These are phyloP conservation scores for Pluvialis apricaria DNA, from an alignment of 2,113 vertebrate genomes.

Conservation along the genomic window DNA sequence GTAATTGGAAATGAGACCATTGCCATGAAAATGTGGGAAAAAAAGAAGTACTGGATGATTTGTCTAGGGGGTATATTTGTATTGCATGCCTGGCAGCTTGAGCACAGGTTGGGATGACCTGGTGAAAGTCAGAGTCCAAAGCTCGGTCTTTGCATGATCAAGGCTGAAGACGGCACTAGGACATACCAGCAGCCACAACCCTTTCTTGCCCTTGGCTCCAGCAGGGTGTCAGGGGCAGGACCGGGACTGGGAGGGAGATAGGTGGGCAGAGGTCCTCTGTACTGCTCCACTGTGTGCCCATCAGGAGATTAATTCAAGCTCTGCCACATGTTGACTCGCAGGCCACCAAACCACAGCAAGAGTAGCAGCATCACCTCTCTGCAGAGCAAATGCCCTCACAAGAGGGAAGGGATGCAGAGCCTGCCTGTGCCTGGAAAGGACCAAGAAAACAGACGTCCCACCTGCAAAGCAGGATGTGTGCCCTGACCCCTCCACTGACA, in stretches of 20 bases:
- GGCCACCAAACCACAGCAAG: neutral
- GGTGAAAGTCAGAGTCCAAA: neutral
- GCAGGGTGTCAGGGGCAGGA: neutral
- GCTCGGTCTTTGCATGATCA: neutral
- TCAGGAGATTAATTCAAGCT: neutral
- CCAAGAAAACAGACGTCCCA: accelerated
- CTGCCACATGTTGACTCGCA: neutral
- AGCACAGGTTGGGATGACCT: neutral
- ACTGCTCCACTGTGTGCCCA: neutral
- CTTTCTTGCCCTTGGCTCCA: neutral
- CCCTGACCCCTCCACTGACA: neutral
- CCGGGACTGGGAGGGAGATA: accelerated
- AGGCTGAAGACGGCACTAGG: neutral
- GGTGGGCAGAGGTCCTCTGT: neutral
- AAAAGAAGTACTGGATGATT: neutral
- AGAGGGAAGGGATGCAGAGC: neutral
- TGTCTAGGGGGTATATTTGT: neutral
- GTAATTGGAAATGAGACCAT: neutral
- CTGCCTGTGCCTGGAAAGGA: neutral
- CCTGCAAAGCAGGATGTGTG: neutral
- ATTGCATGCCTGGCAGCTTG: neutral
- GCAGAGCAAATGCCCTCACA: neutral
- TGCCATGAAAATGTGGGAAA: neutral
- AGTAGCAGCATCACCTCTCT: neutral
- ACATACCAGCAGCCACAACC: neutral